phyloP scores from a whole-genome alignment of 2,888 invertebrate species.

The Napeogenes sylphis region DNA sequence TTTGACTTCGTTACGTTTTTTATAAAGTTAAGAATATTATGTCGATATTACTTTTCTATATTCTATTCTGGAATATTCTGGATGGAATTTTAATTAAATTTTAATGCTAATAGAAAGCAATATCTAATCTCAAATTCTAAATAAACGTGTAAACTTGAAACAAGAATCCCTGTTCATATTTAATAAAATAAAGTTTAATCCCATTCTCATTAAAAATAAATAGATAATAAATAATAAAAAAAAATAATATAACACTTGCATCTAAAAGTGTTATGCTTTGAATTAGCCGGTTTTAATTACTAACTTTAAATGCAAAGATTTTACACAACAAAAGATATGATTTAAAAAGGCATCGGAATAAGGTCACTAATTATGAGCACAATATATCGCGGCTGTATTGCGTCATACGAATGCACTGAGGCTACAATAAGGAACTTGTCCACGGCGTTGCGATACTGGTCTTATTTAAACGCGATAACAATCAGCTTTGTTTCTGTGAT shows the following conservation, averaged over 20 bases:
- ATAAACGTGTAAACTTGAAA: too few species aligned
- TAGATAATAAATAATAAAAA: too few species aligned
- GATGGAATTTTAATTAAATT: too few species aligned
- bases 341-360: constrained; percentile 54
- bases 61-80: neutral
- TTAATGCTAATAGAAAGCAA: too few species aligned
- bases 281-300: constrained; percentile 3
- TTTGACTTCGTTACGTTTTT: constrained; percentile 4
- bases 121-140: too few species aligned
- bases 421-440: constrained; percentile 32
- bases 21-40: neutral
- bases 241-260: neutral
- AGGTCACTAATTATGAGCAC: constrained; percentile 53
- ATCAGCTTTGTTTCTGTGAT: constrained; percentile 15
- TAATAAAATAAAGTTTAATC: too few species aligned
- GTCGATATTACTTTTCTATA: neutral
- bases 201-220: too few species aligned
- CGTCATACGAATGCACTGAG: constrained; percentile 39
- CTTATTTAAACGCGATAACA: constrained; percentile 20
- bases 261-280: neutral
- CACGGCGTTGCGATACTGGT: constrained; percentile 27
- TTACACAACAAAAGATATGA: constrained; percentile 36
- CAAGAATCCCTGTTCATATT: too few species aligned
- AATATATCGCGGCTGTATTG: constrained; percentile 47
- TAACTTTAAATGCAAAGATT: constrained; percentile 10